A percentile compares a stretch with the other conserved stretches of the same genome.
These are phyloP conservation scores for Torymus aiolomorphi DNA, from an alignment of 2,888 invertebrate genomes.

Conservation along the genomic window DNA sequence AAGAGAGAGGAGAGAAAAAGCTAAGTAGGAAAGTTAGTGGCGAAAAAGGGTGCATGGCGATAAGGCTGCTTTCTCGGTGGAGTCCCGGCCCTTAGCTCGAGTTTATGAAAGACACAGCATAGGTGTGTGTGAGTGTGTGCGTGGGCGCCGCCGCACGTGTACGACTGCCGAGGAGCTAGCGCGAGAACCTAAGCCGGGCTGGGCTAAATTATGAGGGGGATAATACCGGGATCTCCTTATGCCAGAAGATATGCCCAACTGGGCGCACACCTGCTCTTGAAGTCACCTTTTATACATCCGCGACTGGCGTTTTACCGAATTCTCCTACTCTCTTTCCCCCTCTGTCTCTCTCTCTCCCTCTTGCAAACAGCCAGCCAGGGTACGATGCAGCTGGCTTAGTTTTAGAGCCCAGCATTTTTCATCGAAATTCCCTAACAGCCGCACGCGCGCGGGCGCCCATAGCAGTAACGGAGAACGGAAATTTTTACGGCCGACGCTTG, in stretches of 20 bases:
- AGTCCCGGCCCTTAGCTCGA: not conserved
- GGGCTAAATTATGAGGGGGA: conserved; percentile 31
- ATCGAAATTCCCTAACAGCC: conserved; percentile 34
- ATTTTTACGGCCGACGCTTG: conserved; percentile 30
- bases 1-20: conserved; percentile 4
- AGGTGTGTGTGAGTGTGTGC: not conserved
- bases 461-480: conserved; percentile 17
- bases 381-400: conserved; percentile 37
- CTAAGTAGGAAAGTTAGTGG: conserved; percentile 36
- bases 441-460: not conserved
- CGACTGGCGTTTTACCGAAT: conserved; percentile 24
- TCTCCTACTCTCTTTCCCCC: conserved; percentile 10
- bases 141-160: not conserved
- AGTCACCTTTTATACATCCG: conserved; percentile 15
- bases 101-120: conserved; percentile 32
- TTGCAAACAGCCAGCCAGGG: not conserved
- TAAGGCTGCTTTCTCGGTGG: conserved; percentile 17
- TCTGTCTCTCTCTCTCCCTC: conserved; percentile 11
- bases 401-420: conserved; percentile 50
- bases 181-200: conserved; percentile 1
- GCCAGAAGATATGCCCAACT: not conserved
- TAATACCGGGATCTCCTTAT: conserved; percentile 8
- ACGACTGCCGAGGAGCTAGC: not conserved
- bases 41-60: conserved; percentile 40
- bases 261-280: conserved; percentile 25